A percentile compares a stretch with the other conserved stretches of the same genome.
Evolutionary conservation across 2,113 vertebrate genomes (phyloP).

Genomic region (Symphodus melops): DNA sequence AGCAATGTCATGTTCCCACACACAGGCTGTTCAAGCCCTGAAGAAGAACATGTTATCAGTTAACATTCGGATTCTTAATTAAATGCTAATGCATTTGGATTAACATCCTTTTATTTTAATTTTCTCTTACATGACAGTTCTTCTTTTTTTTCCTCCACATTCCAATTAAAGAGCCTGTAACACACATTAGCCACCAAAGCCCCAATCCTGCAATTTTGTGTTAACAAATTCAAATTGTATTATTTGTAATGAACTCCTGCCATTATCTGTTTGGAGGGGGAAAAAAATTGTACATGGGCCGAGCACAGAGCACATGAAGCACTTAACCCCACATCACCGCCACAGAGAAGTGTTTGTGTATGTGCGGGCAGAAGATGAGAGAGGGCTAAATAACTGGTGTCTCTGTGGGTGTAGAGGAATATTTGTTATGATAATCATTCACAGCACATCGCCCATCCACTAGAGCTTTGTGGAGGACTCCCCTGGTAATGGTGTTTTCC

Average conservation of each 20-base stretch:
- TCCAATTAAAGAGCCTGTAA: not conserved
- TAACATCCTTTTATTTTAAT: not conserved
- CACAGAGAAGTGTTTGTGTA: constrained; percentile 50
- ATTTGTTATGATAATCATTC: constrained; percentile 71
- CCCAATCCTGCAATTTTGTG: not conserved
- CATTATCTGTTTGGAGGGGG: not conserved
- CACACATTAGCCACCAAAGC: not conserved
- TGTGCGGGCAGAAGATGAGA: constrained; percentile 51
- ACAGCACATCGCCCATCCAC: constrained; percentile 52
- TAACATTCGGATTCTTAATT: constrained; percentile 25
- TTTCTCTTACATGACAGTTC: not conserved
- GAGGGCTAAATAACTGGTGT: constrained; percentile 46
- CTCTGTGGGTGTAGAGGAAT: constrained; percentile 60
- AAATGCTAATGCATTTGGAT: not conserved
- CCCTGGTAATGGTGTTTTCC: constrained; percentile 46
- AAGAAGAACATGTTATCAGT: constrained; percentile 7
- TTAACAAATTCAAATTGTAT: constrained; percentile 4
- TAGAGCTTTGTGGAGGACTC: constrained; percentile 44
- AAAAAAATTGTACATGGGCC: constrained; percentile 15
- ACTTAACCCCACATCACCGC: constrained; percentile 59
- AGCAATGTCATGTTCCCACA: not conserved
- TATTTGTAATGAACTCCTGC: constrained; percentile 28
- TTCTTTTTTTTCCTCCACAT: not conserved
- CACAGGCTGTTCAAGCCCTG: not conserved
- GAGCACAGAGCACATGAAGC: constrained; percentile 15